Conservation (phyloP, 2,797 vertebrate species). For the Poecilia gillii region DNA sequence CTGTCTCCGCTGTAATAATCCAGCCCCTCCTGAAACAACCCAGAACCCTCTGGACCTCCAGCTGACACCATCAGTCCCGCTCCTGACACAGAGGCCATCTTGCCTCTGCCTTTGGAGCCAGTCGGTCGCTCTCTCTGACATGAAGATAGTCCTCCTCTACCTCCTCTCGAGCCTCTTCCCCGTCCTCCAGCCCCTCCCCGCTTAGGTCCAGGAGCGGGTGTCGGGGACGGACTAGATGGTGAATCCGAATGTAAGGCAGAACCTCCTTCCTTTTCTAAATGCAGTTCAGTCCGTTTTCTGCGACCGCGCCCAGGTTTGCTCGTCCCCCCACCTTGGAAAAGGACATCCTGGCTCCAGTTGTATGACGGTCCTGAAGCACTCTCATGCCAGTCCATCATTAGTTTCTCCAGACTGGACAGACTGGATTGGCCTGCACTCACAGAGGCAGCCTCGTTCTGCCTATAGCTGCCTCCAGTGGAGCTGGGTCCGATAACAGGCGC, state of each 20-base stretch:
- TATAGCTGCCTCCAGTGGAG: constrained; percentile 78
- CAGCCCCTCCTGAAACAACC: constrained; percentile 92
- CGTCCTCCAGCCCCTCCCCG: constrained; percentile 86
- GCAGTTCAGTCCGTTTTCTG: constrained; percentile 91
- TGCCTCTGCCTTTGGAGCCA: constrained; percentile 84
- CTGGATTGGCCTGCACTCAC: constrained; percentile 87
- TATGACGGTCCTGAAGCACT: constrained; percentile 93
- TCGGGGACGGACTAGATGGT: constrained; percentile 84
- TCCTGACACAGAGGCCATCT: constrained; percentile 74
- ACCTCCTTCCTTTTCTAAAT: constrained; percentile 79
- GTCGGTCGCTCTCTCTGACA: constrained; percentile 90
- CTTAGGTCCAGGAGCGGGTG: constrained; percentile 85
- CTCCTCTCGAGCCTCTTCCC: constrained; percentile 86
- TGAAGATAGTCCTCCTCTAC: constrained; percentile 89
- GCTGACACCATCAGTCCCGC: constrained; percentile 66
- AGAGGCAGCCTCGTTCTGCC: constrained; percentile 69
- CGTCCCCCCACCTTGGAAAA: constrained; percentile 92
- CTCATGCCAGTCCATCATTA: constrained; percentile 99
- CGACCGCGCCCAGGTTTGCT: constrained; percentile 93
- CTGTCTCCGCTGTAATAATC: constrained; percentile 99
- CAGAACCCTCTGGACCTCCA: constrained; percentile 71
- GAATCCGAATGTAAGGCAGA: constrained; percentile 83
- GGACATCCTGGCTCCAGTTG: constrained; percentile 98
- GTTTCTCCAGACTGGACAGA: constrained; percentile 95
- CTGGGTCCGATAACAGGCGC: constrained; percentile 63